Percentiles rank a stretch among this genome's conserved stretches.
Evolutionary conservation across 2,113 vertebrate genomes (phyloP).

Genomic region (Planiliza haematocheilus): DNA sequence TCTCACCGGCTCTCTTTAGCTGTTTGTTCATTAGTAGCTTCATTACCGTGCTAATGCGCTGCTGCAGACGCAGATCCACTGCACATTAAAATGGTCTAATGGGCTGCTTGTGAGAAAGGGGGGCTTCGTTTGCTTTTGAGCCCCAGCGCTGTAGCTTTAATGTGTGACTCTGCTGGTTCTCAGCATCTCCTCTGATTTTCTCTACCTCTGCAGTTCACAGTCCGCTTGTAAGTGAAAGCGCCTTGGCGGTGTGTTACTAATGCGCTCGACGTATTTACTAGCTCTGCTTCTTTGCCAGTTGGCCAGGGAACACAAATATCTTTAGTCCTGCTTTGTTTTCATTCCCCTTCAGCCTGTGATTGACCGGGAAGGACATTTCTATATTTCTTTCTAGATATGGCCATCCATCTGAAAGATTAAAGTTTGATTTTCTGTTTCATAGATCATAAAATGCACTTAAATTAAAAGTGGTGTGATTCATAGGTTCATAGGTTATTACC

Average conservation of each 20-base stretch:
- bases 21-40: slow-evolving; percentile 60
- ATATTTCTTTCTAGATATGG: slow-evolving; percentile 1
- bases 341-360: not conserved
- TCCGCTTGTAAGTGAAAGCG: slow-evolving; percentile 45
- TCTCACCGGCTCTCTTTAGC: slow-evolving; percentile 27
- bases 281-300: slow-evolving; percentile 40
- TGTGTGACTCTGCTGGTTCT: slow-evolving; percentile 32
- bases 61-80: slow-evolving; percentile 36
- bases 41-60: slow-evolving; percentile 56
- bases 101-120: slow-evolving; percentile 43
- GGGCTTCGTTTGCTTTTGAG: slow-evolving; percentile 19
- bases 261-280: slow-evolving; percentile 45
- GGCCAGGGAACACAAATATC: slow-evolving; percentile 5
- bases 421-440: slow-evolving; percentile 15
- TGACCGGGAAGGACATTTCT: not conserved
- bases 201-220: slow-evolving; percentile 31
- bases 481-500: not conserved
- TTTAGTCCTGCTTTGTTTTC: slow-evolving; percentile 33
- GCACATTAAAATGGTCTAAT: slow-evolving; percentile 47
- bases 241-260: slow-evolving; percentile 29
- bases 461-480: slow-evolving; percentile 27
- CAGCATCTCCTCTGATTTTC: slow-evolving; percentile 32
- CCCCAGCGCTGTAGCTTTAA: slow-evolving; percentile 21
- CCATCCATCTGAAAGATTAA: slow-evolving; percentile 2
- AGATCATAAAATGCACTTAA: slow-evolving; percentile 1